Percentiles rank a stretch among this genome's conserved stretches.
Evolutionary conservation across 2,888 invertebrate genomes (phyloP).

Genomic region (Baccha elongata): DNA sequence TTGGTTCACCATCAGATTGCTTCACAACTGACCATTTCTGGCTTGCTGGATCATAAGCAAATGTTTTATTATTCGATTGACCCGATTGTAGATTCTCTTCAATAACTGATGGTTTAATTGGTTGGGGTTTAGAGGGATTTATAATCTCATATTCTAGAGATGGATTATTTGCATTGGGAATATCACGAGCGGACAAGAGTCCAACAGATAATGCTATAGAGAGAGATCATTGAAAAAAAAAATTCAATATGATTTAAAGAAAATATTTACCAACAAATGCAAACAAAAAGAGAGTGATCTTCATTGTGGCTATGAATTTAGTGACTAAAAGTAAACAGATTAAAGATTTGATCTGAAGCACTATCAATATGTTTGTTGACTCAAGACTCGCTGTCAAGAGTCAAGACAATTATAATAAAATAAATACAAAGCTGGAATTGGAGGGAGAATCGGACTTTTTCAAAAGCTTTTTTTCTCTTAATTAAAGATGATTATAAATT

Average conservation of each 20-base stretch:
- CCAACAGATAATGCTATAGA: conserved; percentile 32
- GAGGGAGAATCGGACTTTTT: neutral
- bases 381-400: neutral
- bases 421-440: conserved; percentile 34
- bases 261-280: conserved; percentile 35
- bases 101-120: conserved; percentile 51
- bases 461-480: conserved; percentile 57
- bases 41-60: conserved; percentile 77
- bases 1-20: conserved; percentile 76
- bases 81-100: conserved; percentile 77
- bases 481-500: conserved; percentile 51
- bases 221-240: neutral
- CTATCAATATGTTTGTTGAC: neutral
- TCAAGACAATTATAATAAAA: neutral
- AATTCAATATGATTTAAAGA: neutral
- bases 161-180: conserved; percentile 67
- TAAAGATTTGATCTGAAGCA: neutral
- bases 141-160: conserved; percentile 80
- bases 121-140: conserved; percentile 64
- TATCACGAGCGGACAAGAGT: conserved; percentile 44
- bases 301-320: conserved; percentile 41
- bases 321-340: conserved; percentile 22
- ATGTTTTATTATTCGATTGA: conserved; percentile 75
- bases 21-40: conserved; percentile 77
- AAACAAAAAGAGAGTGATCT: conserved; percentile 50